Base-by-base conservation (phyloP, 1,140 invertebrate species). In the Drosophila navojoa region DNA sequence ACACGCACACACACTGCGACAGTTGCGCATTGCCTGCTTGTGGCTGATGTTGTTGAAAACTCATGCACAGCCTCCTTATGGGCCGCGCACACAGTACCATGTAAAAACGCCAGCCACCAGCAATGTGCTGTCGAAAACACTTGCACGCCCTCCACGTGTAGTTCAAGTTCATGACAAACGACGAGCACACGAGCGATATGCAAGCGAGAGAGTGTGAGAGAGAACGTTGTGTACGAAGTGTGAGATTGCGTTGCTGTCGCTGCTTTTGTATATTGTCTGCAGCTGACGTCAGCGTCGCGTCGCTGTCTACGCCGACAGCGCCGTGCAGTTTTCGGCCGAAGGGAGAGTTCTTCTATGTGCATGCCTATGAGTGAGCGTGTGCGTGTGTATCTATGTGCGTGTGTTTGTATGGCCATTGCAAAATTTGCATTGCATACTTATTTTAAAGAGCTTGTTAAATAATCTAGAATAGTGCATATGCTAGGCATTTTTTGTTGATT, bases 101-200 rank as follows among this genome's bases (percentile, higher is more conserved):
- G 11, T 45, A 53, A 62, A 10, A 55, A 38, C 22, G 42, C 16
- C 40, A 59, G 15, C 29, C 40, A 60, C 49, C 27, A 29, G 59
- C 71, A 53, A 44, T 19, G 45, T 29, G 59, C 40, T 57, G 87
- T 90, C 54, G 69, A 84, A 91, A 91, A 78, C 58, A 16, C 61
- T 63, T 81, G 84, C 84, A 90, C 76, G 79, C 45, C 90, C 90
- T 90, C 90, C 90, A 91, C 90, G 90, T 91, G 90, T 91, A 91
- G 90, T 91, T 91, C 90, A 91, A 91, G 90, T 91, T 91, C 90
- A 91, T 72, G 76, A 84, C 68, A 72, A 77, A 72, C 58, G 74
- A 72, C 58, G 74, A 89, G 64, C 78, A 66, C 67, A 79, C 71
- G 49, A 66, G 63, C 42, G 52, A 73, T 59, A 60, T 47, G 58